These are phyloP conservation scores for Moxostoma hubbsi DNA, from an alignment of 2,797 vertebrate genomes.

Conservation along the genomic window DNA sequence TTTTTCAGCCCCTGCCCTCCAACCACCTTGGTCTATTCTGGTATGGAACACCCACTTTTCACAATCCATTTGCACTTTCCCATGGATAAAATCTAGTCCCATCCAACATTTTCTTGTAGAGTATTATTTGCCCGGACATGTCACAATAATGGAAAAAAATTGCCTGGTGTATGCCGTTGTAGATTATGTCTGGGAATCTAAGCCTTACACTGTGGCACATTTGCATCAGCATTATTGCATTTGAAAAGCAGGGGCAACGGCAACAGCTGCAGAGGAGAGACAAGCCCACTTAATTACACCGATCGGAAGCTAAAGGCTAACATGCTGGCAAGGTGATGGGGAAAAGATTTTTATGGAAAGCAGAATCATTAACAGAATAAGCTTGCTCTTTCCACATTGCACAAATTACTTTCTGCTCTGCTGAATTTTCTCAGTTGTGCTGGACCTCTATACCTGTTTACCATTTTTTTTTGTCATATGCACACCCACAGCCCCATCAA, in stretches of 20 bases:
- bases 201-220: conserved; percentile 70
- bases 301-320: conserved; percentile 36
- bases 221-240: conserved; percentile 76
- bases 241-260: conserved; percentile 67
- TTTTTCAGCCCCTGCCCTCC: too few species aligned
- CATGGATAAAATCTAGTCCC: too few species aligned
- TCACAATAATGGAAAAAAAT: too few species aligned
- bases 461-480: too few species aligned
- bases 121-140: too few species aligned
- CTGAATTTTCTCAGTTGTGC: background rate
- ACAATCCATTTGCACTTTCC: too few species aligned
- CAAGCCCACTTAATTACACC: conserved; percentile 66
- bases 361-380: conserved; percentile 20
- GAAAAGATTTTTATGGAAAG: too few species aligned
- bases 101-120: too few species aligned
- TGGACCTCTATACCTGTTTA: too few species aligned
- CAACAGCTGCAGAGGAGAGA: conserved; percentile 74
- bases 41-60: too few species aligned
- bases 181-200: conserved; percentile 67
- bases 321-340: conserved; percentile 5
- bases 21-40: too few species aligned
- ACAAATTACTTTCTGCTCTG: background rate
- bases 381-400: background rate
- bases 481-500: too few species aligned
- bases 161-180: conserved; percentile 55